Conservation (phyloP, 2,888 invertebrate species). For the Pimpla rufipes region DNA sequence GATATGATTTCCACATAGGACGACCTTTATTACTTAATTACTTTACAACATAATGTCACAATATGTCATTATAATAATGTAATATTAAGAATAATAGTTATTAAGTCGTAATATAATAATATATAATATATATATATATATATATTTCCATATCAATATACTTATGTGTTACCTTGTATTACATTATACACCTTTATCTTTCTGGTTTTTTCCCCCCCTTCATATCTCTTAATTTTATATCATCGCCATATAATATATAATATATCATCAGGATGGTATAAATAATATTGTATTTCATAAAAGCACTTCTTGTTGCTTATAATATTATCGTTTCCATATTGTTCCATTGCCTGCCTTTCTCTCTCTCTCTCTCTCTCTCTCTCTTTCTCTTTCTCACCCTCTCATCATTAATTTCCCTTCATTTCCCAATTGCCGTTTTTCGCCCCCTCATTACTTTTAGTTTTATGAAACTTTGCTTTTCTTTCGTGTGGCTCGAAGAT, state of each 20-base stretch:
- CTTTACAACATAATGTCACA: conserved; percentile 80
- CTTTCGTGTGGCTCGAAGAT: conserved; percentile 31
- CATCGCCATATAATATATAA: conserved; percentile 71
- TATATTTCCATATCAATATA: conserved; percentile 80
- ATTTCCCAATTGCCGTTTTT: conserved; percentile 50
- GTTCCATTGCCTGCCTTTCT: conserved; percentile 68
- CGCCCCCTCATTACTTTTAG: conserved; percentile 25
- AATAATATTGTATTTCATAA: conserved; percentile 84
- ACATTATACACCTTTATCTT: conserved; percentile 80
- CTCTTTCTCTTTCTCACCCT: conserved; percentile 55
- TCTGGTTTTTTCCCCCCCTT: conserved; percentile 30
- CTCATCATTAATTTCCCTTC: conserved; percentile 45
- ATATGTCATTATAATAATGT: conserved; percentile 81
- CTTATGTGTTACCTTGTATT: conserved; percentile 81
- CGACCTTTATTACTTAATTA: conserved; percentile 84
- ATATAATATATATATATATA: conserved; percentile 75
- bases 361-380: conserved; percentile 59
- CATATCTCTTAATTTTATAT: conserved; percentile 64
- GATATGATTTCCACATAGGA: conserved; percentile 76
- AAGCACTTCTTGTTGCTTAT: conserved; percentile 85
- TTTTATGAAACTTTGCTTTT: neutral
- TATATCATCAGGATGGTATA: conserved; percentile 82
- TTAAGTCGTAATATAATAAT: conserved; percentile 76
- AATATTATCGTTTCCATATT: conserved; percentile 81
- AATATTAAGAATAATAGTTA: conserved; percentile 80